Evolutionary conservation across 1,140 invertebrate species (phyloP).

Genomic region (Zaprionus ghesquierei): DNA sequence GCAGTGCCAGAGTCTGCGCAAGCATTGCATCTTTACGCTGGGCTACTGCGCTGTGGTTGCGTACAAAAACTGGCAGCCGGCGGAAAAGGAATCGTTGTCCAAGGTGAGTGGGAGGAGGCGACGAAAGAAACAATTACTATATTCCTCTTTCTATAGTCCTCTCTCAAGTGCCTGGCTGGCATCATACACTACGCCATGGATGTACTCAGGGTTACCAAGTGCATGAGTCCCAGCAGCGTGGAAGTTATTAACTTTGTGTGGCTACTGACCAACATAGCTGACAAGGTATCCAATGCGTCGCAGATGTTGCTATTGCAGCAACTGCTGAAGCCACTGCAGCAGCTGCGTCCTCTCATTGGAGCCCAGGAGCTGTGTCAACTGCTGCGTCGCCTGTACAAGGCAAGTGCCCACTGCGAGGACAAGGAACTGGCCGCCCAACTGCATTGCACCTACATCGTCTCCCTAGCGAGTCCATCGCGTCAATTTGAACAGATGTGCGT

Average conservation of each 20-base stretch:
- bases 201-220: conserved; percentile 39
- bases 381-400: conserved; percentile 47
- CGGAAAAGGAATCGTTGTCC: conserved; percentile 1
- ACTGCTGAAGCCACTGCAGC: conserved; percentile 35
- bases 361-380: conserved; percentile 22
- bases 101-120: conserved; percentile 16
- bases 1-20: conserved; percentile 16
- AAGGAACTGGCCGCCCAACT: conserved; percentile 11
- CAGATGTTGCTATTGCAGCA: conserved; percentile 34
- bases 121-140: not conserved
- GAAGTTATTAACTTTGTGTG: conserved; percentile 39
- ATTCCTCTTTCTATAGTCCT: not conserved
- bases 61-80: conserved; percentile 46
- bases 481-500: conserved; percentile 28
- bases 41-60: conserved; percentile 38
- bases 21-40: conserved; percentile 44
- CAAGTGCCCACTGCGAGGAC: conserved; percentile 35
- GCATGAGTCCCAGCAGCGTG: conserved; percentile 24
- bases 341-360: conserved; percentile 23
- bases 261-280: conserved; percentile 21
- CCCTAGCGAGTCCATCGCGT: conserved; percentile 6
- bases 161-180: conserved; percentile 6
- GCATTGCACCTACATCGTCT: conserved; percentile 34
- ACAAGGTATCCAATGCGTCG: conserved; percentile 11
- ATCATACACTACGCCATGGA: conserved; percentile 34